Conservation (phyloP, 2,888 invertebrate genomes). For the Ceramica pisi region DNA sequence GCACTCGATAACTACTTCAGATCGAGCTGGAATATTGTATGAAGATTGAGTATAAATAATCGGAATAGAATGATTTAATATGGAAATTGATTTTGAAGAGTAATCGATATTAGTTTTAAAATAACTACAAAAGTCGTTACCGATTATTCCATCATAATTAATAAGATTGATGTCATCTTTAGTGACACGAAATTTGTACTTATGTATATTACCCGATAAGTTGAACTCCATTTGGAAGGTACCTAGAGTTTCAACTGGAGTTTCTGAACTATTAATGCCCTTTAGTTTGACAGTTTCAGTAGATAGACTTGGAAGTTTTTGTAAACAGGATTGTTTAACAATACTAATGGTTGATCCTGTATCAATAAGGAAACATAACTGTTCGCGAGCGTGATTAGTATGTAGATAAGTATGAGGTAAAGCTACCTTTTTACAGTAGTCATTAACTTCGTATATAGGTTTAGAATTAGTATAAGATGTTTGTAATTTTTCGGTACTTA, state of each 20-base stretch:
- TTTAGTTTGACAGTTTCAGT: slow-evolving; percentile 19
- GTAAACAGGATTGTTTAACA: slow-evolving; percentile 22
- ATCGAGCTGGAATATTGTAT: too few relatives aligned
- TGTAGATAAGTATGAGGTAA: too few relatives aligned
- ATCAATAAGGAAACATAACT: too few relatives aligned
- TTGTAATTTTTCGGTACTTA: too few relatives aligned
- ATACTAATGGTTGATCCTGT: slow-evolving; percentile 12
- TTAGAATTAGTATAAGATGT: neutral
- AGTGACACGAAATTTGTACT: slow-evolving; percentile 5
- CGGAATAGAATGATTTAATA: slow-evolving; percentile 7
- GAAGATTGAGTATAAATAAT: neutral
- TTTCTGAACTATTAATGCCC: slow-evolving; percentile 32
- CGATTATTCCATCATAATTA: too few relatives aligned
- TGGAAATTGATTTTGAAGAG: neutral
- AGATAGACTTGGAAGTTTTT: slow-evolving; percentile 1
- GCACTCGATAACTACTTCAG: too few relatives aligned
- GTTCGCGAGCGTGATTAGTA: too few relatives aligned
- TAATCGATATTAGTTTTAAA: neutral
- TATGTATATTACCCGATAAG: neutral
- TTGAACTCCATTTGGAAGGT: slow-evolving; percentile 15
- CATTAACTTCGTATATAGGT: slow-evolving; percentile 3
- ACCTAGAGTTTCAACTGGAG: slow-evolving; percentile 34
- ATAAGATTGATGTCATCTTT: slow-evolving; percentile 5
- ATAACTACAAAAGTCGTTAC: slow-evolving; percentile 13
- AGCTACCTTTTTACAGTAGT: neutral